Conservation (phyloP, 2,113 vertebrate genomes). For the Lepisosteus osseus region DNA sequence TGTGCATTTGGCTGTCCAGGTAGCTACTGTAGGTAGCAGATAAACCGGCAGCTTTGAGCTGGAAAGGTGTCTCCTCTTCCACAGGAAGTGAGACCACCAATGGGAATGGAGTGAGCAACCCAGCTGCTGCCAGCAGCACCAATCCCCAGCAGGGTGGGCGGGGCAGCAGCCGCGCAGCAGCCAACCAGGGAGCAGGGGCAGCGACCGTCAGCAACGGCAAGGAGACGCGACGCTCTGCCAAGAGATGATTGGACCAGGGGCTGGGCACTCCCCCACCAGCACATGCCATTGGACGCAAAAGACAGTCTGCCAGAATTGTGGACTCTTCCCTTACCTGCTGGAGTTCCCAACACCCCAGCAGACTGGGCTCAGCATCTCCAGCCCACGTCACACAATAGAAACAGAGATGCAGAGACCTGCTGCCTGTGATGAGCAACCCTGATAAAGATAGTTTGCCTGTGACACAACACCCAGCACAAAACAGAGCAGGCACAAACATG, state of each 20-base stretch:
- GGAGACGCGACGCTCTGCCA: conserved; percentile 71
- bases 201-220: conserved; percentile 70
- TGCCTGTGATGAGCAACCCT: no score
- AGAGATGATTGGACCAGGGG: conserved; percentile 57
- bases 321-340: no score
- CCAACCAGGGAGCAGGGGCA: conserved; percentile 48
- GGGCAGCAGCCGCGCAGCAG: conserved; percentile 57
- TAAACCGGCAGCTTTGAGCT: no score
- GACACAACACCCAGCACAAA: no score
- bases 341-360: no score
- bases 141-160: conserved; percentile 48
- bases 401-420: no score
- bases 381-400: conserved; percentile 12
- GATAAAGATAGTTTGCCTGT: no score
- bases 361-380: not conserved
- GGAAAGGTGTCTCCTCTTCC: not conserved
- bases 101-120: conserved; percentile 61
- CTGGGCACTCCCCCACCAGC: conserved; percentile 18
- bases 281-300: not conserved
- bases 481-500: no score
- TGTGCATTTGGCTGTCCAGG: not conserved
- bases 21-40: not conserved
- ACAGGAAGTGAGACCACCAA: conserved; percentile 60
- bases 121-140: conserved; percentile 38
- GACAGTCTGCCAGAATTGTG: no score